Base-by-base conservation (phyloP, 2,797 vertebrate genomes). In the Artibeus lituratus region DNA sequence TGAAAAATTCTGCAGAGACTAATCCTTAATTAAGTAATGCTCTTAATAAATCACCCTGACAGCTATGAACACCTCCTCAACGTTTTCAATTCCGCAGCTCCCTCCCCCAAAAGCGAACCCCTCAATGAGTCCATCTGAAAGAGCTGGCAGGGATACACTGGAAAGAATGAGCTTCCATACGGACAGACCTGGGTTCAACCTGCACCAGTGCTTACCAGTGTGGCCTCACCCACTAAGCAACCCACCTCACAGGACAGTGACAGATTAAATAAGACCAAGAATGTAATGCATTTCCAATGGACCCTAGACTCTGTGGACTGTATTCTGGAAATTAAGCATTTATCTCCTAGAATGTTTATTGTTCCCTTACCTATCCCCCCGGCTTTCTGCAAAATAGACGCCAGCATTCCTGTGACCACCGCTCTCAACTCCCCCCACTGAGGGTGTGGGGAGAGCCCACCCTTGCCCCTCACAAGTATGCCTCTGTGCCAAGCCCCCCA, bases 21-120 rank as follows among this genome's bases (percentile, higher is more conserved):
- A 90, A 90, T 53, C 85, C 73, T 62, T 84, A 91, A 87, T 59
- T 77, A 89, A 73, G 35, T 94, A 44, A 94, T 16, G 12, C 76
- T 81, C 67, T 93, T 77, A 72, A 78, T 73, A 85, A 89, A 80
- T 78, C 53, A 86, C 44, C 57, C 49, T 69, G 65, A 70, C 39
- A 49, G 65, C 19, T 76, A 80, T 74, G n/a, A 51, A 49, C 12
- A 59, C 12, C 69, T 78, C 53, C 19, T 26, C 49, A 22, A 80
- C 1, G 78, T 42, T 87, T 35, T 22, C 86, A 87, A 80, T 59
- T 57, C n/a, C 62, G 35, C 44, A n/a, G 24, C 18, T 73, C 14
- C 47, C 21, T 88, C 42, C 42, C 29, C 49, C 49, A 12, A 86
- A 35, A 90, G 59, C 0, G 7, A 85, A 62, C 14, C 12, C 37